Evolutionary conservation across 2,888 invertebrate genomes (phyloP).

Genomic region (Glyphotaelius pellucidus): DNA sequence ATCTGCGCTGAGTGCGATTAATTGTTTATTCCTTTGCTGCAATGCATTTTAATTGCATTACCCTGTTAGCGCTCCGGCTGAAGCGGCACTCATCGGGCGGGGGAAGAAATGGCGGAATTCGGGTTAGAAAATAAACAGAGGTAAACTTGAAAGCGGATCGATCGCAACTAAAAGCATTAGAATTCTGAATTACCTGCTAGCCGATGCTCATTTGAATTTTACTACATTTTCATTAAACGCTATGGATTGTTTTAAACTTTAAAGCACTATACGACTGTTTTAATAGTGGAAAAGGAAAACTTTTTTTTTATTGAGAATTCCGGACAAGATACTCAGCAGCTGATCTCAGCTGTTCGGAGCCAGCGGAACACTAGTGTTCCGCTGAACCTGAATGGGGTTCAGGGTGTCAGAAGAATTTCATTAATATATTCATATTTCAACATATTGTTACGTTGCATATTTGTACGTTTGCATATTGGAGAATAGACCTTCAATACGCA

Average conservation of each 20-base stretch:
- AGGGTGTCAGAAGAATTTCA: too few relatives aligned
- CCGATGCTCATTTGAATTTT: neutral
- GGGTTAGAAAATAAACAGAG: conserved; percentile 28
- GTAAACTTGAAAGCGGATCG: conserved; percentile 10
- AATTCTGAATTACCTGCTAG: neutral
- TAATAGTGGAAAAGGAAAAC: too few relatives aligned
- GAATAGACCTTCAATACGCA: too few relatives aligned
- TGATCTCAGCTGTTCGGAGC: too few relatives aligned
- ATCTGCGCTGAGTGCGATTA: conserved; percentile 34
- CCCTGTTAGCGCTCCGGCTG: conserved; percentile 16
- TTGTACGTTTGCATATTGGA: too few relatives aligned
- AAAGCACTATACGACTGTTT: neutral
- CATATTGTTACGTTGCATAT: too few relatives aligned
- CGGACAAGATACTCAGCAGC: too few relatives aligned
- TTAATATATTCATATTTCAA: too few relatives aligned
- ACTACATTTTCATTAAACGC: neutral
- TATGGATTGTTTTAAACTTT: neutral
- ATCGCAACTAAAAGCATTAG: neutral
- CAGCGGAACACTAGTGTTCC: too few relatives aligned
- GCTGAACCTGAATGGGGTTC: too few relatives aligned
- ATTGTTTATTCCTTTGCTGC: conserved; percentile 49
- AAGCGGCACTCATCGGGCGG: neutral
- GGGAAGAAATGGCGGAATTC: neutral
- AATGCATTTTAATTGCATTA: conserved; percentile 47
- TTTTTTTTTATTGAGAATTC: too few relatives aligned